Base-by-base conservation (phyloP, 2,113 vertebrate genomes). In the Mesocricetus auratus region DNA sequence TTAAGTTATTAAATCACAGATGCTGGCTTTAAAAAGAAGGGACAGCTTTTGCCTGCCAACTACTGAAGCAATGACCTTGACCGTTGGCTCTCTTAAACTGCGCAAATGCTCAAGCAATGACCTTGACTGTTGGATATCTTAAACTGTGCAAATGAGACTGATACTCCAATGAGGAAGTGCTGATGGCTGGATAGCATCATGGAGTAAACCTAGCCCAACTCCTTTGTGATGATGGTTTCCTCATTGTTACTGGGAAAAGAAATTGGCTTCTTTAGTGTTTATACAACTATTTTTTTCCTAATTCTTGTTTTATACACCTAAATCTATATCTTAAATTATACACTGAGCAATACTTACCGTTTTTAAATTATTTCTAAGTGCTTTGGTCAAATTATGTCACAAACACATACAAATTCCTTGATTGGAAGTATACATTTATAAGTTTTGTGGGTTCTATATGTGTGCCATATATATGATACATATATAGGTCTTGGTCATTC, bases 401-500 rank as follows among this genome's bases (percentile, higher is more conserved):
- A 83, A 11, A 33, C 0, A 15, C 3, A 73, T 8, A 22, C 8
- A 83, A 1, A 33, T 4, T 0, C 3, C 7, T 50, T 2, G 2
- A 74, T 0, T 24, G 31, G 58, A 89, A 95, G n/a, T 69, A 82
- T 0, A 60, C 24, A 62, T 42, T 69, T 4, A 91, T 12, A 15
- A 74, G 0, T 3, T 56, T 1, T 64, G 1, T 56, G 13, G 33
- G 9, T 66, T 22, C 64, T 42, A 21, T 1, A 4, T 64, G 33
- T 60, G 2, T 5, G 17, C 50, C 26, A 78, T 58, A 4, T 53
- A 29, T 50, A 4, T 69, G 33, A 33, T 3, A 0, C 12, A 5
- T 71, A 45, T 21, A 33, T 73, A 36, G 12, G 22, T 56, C 19
- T 68, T 45, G 29, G 31, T 79, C 22, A 60, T 69, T 92, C 87